Evolutionary conservation across 2,113 vertebrate genomes (phyloP).

Genomic region (Laticauda colubrina): DNA sequence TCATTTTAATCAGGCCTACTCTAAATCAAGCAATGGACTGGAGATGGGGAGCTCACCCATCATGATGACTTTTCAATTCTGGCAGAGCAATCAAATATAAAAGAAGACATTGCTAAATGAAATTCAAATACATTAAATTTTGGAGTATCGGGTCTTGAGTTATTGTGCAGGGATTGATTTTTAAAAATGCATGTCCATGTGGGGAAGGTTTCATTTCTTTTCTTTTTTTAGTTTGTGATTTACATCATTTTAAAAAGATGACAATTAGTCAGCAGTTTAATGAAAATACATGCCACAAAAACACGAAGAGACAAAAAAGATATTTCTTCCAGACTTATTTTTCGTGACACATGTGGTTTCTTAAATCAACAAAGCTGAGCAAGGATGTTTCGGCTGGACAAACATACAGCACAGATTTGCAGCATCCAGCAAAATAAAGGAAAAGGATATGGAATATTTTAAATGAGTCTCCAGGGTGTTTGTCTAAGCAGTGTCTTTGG

Average conservation of each 20-base stretch:
- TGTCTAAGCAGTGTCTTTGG: background rate
- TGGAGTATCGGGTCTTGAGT: constrained; percentile 14
- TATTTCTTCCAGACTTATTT: constrained; percentile 39
- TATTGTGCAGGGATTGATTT: background rate
- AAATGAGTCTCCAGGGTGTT: background rate
- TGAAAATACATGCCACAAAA: constrained; percentile 49
- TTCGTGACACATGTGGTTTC: constrained; percentile 37
- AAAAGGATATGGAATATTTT: constrained; percentile 19
- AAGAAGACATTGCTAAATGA: background rate
- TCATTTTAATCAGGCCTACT: background rate
- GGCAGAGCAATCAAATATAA: constrained; percentile 3
- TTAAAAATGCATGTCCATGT: constrained; percentile 15
- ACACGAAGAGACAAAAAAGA: constrained; percentile 27
- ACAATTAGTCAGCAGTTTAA: constrained; percentile 32
- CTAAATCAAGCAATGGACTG: background rate
- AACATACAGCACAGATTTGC: background rate
- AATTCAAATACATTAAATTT: constrained; percentile 7
- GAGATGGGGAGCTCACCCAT: background rate
- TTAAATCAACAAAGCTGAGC: constrained; percentile 17
- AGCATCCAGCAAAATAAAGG: constrained; percentile 35
- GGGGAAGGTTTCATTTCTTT: constrained; percentile 31
- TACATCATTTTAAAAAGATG: constrained; percentile 39
- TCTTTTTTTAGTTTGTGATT: background rate
- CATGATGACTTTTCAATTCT: background rate
- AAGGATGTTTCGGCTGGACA: background rate